Base-by-base conservation (phyloP, 2,888 invertebrate species). In the Dione juno region DNA sequence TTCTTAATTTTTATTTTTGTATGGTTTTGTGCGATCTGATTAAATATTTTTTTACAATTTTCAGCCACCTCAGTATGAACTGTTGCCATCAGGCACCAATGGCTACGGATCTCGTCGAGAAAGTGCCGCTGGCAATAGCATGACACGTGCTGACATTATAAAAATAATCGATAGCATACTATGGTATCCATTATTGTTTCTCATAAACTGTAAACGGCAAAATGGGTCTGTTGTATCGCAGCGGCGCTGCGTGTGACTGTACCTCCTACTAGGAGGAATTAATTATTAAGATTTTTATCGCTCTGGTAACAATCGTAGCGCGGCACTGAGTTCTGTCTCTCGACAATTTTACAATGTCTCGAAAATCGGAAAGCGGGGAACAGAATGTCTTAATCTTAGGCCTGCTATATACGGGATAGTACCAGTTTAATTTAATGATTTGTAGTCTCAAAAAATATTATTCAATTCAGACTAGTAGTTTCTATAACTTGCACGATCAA, bases 21-120 rank as follows among this genome's bases (percentile, higher is more conserved):
- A n/a, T n/a, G n/a, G n/a, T n/a, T n/a, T n/a, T n/a, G n/a, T n/a
- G n/a, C n/a, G n/a, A n/a, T 54, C 19, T 14, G 0, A 14, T 61
- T 28, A n/a, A 59, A 59, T 14, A 14, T 13, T 21, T 19, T 13
- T 19, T 41, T 13, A 5, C 6, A 1, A 43, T 50, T 85, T 81
- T 13, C 77, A 92, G 92, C 85, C 88, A 0, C 92, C 92, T 3
- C 84, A 89, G 1, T 92, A 91, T 75, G 91, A 92, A 76, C 80
- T 92, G 59, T 67, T 88, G 48, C 86, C 88, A 3, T 80, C 88
- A 0, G 89, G 90, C 52, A 48, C 80, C 7, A 80, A 72, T 14
- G 84, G 85, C 13, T 75, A 76, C 37, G 77, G 76, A 2, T 70
- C 73, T 16, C 72, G 74, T 61, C 78, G 71, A 7, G 74, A 76